Conservation (phyloP, 1,140 invertebrate species). For the Drosophila melanica region DNA sequence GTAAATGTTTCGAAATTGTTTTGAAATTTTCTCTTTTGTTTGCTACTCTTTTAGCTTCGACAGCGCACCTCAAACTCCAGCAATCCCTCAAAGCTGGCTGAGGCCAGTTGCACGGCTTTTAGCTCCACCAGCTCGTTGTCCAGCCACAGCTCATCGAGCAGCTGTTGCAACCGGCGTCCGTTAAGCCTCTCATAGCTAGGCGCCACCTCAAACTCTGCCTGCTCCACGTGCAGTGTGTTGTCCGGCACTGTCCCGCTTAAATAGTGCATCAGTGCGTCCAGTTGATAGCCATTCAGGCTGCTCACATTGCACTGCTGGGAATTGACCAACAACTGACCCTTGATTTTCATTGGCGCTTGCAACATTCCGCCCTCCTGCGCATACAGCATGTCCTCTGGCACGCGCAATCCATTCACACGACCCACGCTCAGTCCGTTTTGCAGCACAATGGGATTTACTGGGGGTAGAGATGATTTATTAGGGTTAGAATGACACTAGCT, state of each 20-base stretch:
- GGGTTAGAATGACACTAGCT: background rate
- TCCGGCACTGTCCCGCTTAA: conserved; percentile 11
- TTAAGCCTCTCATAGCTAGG: conserved; percentile 61
- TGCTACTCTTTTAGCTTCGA: too few relatives aligned
- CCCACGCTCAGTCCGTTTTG: conserved; percentile 47
- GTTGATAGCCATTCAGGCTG: conserved; percentile 42
- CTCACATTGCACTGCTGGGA: conserved; percentile 45
- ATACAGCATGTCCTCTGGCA: conserved; percentile 72
- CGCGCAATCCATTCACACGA: conserved; percentile 56
- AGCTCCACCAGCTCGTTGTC: conserved; percentile 69
- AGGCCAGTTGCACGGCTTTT: conserved; percentile 36
- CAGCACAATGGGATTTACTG: conserved; percentile 76
- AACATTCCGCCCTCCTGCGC: conserved; percentile 15
- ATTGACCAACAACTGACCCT: conserved; percentile 31
- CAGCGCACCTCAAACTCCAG: conserved; percentile 66
- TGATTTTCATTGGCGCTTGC: conserved; percentile 27
- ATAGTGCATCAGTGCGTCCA: conserved; percentile 38
- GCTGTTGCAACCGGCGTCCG: conserved; percentile 41
- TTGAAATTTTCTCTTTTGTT: background rate
- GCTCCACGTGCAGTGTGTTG: conserved; percentile 57
- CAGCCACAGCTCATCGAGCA: conserved; percentile 70
- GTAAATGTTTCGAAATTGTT: conserved; percentile 5
- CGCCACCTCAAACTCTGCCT: conserved; percentile 41
- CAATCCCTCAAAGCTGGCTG: conserved; percentile 61
- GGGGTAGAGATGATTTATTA: background rate